Base-by-base conservation (phyloP, 2,888 invertebrate genomes). In the Theretra japonica region DNA sequence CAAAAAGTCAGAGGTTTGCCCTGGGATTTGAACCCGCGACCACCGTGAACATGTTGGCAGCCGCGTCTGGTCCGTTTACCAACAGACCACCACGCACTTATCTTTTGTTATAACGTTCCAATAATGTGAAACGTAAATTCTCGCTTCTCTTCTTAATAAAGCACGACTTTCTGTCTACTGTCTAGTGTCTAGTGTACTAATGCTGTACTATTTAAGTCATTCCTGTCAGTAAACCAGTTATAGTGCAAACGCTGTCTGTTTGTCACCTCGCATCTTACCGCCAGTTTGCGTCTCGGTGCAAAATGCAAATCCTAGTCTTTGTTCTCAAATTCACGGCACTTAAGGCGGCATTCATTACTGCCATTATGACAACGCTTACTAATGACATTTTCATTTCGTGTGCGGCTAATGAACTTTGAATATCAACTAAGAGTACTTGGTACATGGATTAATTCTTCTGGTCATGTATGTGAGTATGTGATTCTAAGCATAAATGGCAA, bases 221-320 rank as follows among this genome's bases (percentile, higher is more conserved):
- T 15, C 15, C 23, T 53, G 15, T 23, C 15, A 33, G 33, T 23
- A 65, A 41, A 41, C 33, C 41, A 41, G 41, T 65, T 65, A 21
- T 41, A 65, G 41, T 23, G 21, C n/a, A 11, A 62, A 33, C 6
- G 33, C 62, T 41, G 62, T 65, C 60, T n/a, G 65, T 48, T 65
- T 23, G 53, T 53, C 48, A 65, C 41, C 48, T 65, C 48, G 21
- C 65, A 15, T 72, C 48, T 65, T 41, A 48, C 60, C 65, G 65
- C 48, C 23, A 48, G 65, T 65, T 65, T 65, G 48, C 65, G 17
- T 65, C 76, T 74, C 69, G 76, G 80, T 79, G 83, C 83, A 83
- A 83, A 83, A 82, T 84, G 84, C 82, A 83, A 86, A 85, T 83
- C 82, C 79, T 70, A 73, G 72, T 75, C 76, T 81, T 82, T 81